phyloP scores from a whole-genome alignment of 2,888 invertebrate species.

The Brachypterus glaber region DNA sequence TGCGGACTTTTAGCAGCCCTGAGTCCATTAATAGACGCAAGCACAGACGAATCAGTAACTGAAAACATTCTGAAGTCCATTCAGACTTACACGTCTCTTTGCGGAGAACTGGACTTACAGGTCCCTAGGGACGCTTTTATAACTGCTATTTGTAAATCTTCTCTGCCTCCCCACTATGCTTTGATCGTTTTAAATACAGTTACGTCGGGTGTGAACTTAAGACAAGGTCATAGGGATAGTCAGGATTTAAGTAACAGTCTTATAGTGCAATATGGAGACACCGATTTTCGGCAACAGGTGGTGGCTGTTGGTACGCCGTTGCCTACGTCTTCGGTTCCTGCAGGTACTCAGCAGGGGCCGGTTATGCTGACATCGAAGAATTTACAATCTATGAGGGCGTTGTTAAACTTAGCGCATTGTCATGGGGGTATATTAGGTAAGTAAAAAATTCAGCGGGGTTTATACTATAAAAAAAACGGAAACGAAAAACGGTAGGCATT shows the following conservation, averaged over 20 bases:
- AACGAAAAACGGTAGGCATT: no score
- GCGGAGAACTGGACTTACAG: conserved; percentile 70
- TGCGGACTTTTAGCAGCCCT: conserved; percentile 87
- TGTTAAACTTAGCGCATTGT: conserved; percentile 80
- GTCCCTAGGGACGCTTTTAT: conserved; percentile 89
- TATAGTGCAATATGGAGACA: conserved; percentile 47
- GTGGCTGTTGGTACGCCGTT: conserved; percentile 95
- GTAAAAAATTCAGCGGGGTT: no score
- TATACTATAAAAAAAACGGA: no score
- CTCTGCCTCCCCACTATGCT: conserved; percentile 91
- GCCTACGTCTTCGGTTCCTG: conserved; percentile 71
- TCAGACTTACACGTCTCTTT: conserved; percentile 81
- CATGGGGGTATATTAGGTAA: conserved; percentile 87
- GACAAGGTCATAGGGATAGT: conserved; percentile 41
- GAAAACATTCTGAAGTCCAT: conserved; percentile 88
- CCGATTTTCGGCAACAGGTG: conserved; percentile 84
- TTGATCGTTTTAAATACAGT: conserved; percentile 70
- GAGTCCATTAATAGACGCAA: conserved; percentile 86
- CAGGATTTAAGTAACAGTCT: conserved; percentile 47
- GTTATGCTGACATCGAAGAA: conserved; percentile 98
- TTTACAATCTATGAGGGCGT: conserved; percentile 89
- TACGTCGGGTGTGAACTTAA: conserved; percentile 44
- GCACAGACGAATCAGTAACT: conserved; percentile 85
- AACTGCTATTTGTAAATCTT: conserved; percentile 90
- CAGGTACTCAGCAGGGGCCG: conserved; percentile 73